Base-by-base conservation (phyloP, 2,113 vertebrate genomes). In the Procavia capensis region DNA sequence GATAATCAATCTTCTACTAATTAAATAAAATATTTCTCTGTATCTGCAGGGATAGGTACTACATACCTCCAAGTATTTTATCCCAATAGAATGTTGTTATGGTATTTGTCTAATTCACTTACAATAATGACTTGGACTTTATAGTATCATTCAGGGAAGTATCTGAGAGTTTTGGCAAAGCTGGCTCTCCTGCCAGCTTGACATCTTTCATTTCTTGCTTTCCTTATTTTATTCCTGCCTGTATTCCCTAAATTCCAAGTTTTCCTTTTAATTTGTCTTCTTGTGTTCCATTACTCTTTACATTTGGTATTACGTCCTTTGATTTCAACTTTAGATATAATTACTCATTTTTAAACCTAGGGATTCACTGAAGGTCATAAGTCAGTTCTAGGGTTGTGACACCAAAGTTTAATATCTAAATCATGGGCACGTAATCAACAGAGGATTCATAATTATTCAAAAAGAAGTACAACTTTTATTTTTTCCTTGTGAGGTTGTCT, bases 21-120 rank as follows among this genome's bases (percentile, higher is more conserved):
- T 96, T 97, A 91, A 96, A 94, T 83, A 66, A 93, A 94, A 74
- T 92, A 63, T 80, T 95, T 95, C 92, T 64, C 84, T 87, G 59
- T 91, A 75, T 90, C 79, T 88, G 95, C n/a, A n/a, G 92, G 64
- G 87, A 92, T 93, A n/a, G n/a, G 88, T 95, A 63, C 70, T 87
- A 57, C 93, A 80, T 90, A 86, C n/a, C 57, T 74, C 88, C 79
- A 78, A 72, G 81, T 68, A 75, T 94, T 96, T 94, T 91, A 89
- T 45, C 34, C 75, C 79, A 95, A 66, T 66, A 88, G 34, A 36
- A 89, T 57, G 36, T 24, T 89, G 90, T 90, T 86, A n/a, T 66
- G 68, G 61, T 54, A 87, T 88, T 85, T 89, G 80, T 63, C 68
- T 89, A 95, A 95, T 91, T 91, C 82, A 81, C 64, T 80, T 95